Evolutionary conservation across 2,113 vertebrate genomes (phyloP).

Genomic region (Danio rerio): GRCz12tu NC_133198.1:32153001-32153500

Average conservation of each 20-base stretch:
- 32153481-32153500: constrained; percentile 62
- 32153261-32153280: constrained; percentile 97
- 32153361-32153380: constrained; percentile 79
- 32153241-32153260: constrained; percentile 99
- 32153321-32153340: constrained; percentile 96
- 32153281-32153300: constrained; percentile 99
- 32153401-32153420: constrained; percentile 80
- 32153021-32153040: background rate
- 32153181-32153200: constrained; percentile 71
- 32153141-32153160: constrained; percentile 71
- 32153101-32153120: constrained; percentile 25
- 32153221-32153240: constrained; percentile 97
- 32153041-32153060: background rate
- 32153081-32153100: constrained; percentile 54
- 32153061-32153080: constrained; percentile 20
- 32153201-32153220: constrained; percentile 83
- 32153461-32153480: constrained; percentile 71
- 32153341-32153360: constrained; percentile 95
- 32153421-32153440: constrained; percentile 80
- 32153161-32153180: constrained; percentile 75
- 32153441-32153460: constrained; percentile 71
- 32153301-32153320: constrained; percentile 99
- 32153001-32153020: background rate
- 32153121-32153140: constrained; percentile 30
- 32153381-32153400: constrained; percentile 78